Evolutionary conservation across 2,113 vertebrate species (phyloP), one percentile per base, ranked within the genome.

Genomic region (Catharus bicknelli): DNA sequence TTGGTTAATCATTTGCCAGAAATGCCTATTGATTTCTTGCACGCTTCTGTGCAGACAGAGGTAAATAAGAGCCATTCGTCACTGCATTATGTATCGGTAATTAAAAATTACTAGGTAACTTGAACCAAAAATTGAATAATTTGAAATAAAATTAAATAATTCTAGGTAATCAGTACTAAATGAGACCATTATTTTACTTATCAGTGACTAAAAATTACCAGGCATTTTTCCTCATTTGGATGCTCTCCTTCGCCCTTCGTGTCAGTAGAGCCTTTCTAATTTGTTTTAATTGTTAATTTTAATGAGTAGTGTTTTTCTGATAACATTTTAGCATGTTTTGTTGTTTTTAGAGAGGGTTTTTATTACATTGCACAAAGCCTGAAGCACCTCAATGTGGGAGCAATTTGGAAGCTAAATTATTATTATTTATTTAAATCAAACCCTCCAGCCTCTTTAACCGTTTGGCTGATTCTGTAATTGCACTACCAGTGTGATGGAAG

Each of bases 221-320:
- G 82, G 86, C 81, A 58, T 77, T 97, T 93, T 85, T 81, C 84
- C 86, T 94, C 19, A 1, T 96, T 94, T 80, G 81, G 78, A 77
- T 96, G 87, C 90, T 95, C 78, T 94, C 70, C 87, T 90, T 95
- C 79, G 7, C 83, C 55, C 90, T 96, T 50, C 0, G 1, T 95
- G 93, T 88, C 83, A 88, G 75, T 76, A 59, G 48, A 94, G 90
- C 67, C 92, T 94, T 94, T 89, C 93, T 96, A 96, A 97, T 97
- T 96, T 97, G 94, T 97, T 97, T 95, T 96, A 96, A 97, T 97
- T 97, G 96, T 96, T 96, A 89, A 94, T 96, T 97, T 97, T 97
- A 96, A 97, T 94, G 93, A 96, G 94, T 53, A 80, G 80, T 93
- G 87, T 69, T 95, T 96, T 95, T 91, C 95, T 96, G 96, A 96